Base-by-base conservation (phyloP, 2,888 invertebrate species). In the Lasioglossum villosulum region DNA sequence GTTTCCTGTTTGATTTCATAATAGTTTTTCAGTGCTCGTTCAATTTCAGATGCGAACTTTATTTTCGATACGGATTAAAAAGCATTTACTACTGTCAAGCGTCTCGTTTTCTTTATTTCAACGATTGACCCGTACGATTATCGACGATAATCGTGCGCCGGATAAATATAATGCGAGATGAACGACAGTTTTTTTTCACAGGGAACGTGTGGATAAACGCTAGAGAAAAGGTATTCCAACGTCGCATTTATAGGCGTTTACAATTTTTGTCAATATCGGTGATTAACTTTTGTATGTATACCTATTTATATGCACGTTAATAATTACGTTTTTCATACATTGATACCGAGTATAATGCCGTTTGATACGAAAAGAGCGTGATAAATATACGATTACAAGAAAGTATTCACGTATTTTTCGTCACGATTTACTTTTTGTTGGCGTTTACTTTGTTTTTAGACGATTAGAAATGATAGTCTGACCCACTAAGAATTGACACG, bases 51-150 rank as follows among this genome's bases (percentile, higher is more conserved):
- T 75, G 72, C 42, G 45, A 83, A 80, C 48, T 66, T 76, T 81
- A 83, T 83, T 81, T 81, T 76, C 52, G 59, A 81, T 83, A 81
- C 75, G 27, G 80, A 83, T 82, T 80, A 83, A 83, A 83, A 83
- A 80, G 52, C 71, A 83, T 83, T 83, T 63, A 75, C 59, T 75
- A 83, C 59, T 66, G 80, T 75, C 80, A 71, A 63, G 30, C 37
- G 48, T 45, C 42, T 30, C 27, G 27, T 63, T 59, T 34, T 14
- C 16, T 70, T 56, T 80, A 16, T 27, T 56, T 37, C 52, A 27
- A 6, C 23, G 59, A 16, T 63, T 16, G 30, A 1, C 45, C 16
- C 56, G 27, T n/a, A 16, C 59, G 59, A 30, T 63, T 30, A 6
- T 30, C 30, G 4, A 8, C 1, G 2, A 10, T 10, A 52, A 52